A percentile compares a stretch with the other conserved stretches of the same genome.
Evolutionary conservation across 2,888 invertebrate genomes (phyloP).

Genomic region (Drosophila siamana): DNA sequence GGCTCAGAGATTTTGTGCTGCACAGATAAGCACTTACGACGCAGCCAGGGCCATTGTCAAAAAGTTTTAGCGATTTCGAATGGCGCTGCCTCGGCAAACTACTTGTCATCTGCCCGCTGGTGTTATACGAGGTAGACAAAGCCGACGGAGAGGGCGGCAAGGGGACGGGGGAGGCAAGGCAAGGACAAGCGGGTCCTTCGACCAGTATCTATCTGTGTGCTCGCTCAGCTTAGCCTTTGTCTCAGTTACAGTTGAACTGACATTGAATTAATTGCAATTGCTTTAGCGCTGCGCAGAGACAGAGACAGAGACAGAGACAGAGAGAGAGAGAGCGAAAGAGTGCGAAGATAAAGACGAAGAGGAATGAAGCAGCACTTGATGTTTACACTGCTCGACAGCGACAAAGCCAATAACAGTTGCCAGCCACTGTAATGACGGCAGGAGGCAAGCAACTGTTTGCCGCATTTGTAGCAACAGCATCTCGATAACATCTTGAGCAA

Average conservation of each 20-base stretch:
- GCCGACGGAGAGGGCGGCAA: not conserved
- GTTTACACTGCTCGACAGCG: conserved; percentile 28
- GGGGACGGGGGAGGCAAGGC: not conserved
- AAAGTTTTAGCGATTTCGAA: conserved; percentile 68
- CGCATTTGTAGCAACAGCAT: conserved; percentile 5
- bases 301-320: not conserved
- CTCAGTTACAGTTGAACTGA: conserved; percentile 64
- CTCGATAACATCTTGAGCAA: conserved; percentile 17
- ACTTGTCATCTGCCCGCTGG: conserved; percentile 51
- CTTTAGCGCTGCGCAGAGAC: conserved; percentile 10
- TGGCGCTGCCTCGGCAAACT: conserved; percentile 55
- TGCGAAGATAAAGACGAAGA: conserved; percentile 2
- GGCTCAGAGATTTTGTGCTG: conserved; percentile 58
- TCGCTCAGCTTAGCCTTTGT: conserved; percentile 55
- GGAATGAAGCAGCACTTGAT: conserved; percentile 33
- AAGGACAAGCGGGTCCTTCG: conserved; percentile 23
- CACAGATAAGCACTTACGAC: conserved; percentile 57
- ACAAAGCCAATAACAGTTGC: conserved; percentile 24
- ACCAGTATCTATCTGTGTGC: conserved; percentile 27
- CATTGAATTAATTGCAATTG: conserved; percentile 69
- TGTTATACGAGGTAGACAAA: not conserved
- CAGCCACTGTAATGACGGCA: conserved; percentile 6
- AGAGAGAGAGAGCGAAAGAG: not conserved
- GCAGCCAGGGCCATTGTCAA: conserved; percentile 58
- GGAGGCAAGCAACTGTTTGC: conserved; percentile 3